Evolutionary conservation across 2,797 vertebrate genomes (phyloP).

Genomic region (Gouania willdenowi): DNA sequence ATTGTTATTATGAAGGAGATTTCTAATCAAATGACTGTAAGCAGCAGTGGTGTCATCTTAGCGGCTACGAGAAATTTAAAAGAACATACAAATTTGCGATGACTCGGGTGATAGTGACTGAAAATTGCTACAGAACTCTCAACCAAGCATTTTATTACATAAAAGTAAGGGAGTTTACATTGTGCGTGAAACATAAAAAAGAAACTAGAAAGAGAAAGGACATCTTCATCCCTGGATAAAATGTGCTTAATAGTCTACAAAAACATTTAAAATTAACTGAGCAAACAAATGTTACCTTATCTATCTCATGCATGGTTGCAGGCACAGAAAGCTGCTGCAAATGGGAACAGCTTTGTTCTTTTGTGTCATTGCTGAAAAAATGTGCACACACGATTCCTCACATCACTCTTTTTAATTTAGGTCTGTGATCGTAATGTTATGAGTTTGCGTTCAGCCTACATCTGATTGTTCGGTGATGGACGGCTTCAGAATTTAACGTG

Average conservation of each 20-base stretch:
- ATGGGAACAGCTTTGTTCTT: slow-evolving; percentile 37
- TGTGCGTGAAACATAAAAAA: slow-evolving; percentile 53
- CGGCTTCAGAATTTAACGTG: slow-evolving; percentile 22
- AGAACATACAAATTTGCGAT: slow-evolving; percentile 15
- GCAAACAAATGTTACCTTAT: slow-evolving; percentile 57
- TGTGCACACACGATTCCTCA: slow-evolving; percentile 24
- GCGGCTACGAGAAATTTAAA: slow-evolving; percentile 9
- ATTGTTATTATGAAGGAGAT: not conserved
- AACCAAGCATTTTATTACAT: slow-evolving; percentile 19
- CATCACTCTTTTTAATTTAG: slow-evolving; percentile 39
- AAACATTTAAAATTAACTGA: slow-evolving; percentile 65
- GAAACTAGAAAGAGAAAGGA: slow-evolving; percentile 15
- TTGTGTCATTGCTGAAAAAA: slow-evolving; percentile 15
- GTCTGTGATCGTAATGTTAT: slow-evolving; percentile 17
- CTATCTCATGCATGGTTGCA: slow-evolving; percentile 40
- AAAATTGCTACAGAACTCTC: slow-evolving; percentile 20
- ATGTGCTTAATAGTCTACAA: slow-evolving; percentile 63
- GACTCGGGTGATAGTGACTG: slow-evolving; percentile 1
- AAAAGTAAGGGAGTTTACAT: slow-evolving; percentile 35
- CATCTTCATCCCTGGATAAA: slow-evolving; percentile 47
- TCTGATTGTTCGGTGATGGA: slow-evolving; percentile 18
- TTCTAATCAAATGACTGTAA: not conserved
- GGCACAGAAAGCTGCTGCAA: slow-evolving; percentile 22
- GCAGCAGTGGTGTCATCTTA: not conserved
- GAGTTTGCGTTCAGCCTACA: slow-evolving; percentile 7